A percentile compares a stretch with the other conserved stretches of the same genome.
Conservation (phyloP, 2,888 invertebrate species). For the Xanthia togata region DNA sequence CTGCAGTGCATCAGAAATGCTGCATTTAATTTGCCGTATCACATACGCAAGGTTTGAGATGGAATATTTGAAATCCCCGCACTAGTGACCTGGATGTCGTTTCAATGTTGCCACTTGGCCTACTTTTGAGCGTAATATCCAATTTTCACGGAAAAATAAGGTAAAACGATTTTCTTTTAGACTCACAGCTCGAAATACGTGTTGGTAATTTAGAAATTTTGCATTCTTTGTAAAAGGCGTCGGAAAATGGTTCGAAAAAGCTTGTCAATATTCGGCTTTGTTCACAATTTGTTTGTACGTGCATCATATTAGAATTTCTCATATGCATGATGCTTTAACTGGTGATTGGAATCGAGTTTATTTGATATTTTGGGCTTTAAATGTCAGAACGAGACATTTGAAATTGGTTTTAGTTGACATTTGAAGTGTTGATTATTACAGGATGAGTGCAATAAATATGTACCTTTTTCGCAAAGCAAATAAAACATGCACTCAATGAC, state of each 20-base stretch:
- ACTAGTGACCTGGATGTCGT: conserved; percentile 60
- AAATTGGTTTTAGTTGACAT: conserved; percentile 50
- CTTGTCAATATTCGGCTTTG: conserved; percentile 54
- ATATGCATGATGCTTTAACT: too few relatives aligned
- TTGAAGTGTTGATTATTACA: conserved; percentile 14
- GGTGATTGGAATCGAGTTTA: conserved; percentile 52
- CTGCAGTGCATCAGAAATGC: conserved; percentile 29
- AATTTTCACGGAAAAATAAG: conserved; percentile 67
- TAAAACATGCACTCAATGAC: conserved; percentile 18
- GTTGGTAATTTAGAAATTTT: conserved; percentile 60
- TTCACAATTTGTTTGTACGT: conserved; percentile 26
- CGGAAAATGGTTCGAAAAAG: conserved; percentile 45
- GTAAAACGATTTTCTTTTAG: conserved; percentile 64
- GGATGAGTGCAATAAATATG: conserved; percentile 15
- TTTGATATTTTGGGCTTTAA: conserved; percentile 48
- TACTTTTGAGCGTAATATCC: conserved; percentile 66
- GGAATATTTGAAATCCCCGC: conserved; percentile 61
- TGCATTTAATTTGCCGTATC: conserved; percentile 46
- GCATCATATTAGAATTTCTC: conserved; percentile 9
- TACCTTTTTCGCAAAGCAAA: neutral
- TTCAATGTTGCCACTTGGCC: conserved; percentile 68
- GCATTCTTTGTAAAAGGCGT: conserved; percentile 54
- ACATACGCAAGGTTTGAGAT: conserved; percentile 49
- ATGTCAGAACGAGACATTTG: conserved; percentile 53
- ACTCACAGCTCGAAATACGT: conserved; percentile 58